Evolutionary conservation across 2,113 vertebrate species (phyloP), one percentile per base, ranked within the genome.

Genomic region (Crotalus viridis): DNA sequence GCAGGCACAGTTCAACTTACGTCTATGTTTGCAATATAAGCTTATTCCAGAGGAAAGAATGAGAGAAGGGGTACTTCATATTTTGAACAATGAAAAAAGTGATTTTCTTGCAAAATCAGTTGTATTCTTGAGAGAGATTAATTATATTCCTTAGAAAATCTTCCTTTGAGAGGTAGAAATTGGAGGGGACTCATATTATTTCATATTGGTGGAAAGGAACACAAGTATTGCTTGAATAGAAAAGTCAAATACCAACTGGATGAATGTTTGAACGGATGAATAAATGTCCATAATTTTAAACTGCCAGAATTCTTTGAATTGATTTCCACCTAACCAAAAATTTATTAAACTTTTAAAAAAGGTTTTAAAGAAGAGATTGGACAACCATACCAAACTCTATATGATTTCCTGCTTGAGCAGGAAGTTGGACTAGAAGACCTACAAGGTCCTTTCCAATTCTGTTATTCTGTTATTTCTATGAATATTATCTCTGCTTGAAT

Each of bases 241-340:
- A 81, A 81, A 39, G 2, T 39, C 33, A 33, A 39, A 39, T 81
- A 39, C 33, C 69, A 74, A 33, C 33, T 74, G n/a, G 15, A 39
- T 74, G 69, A 17, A 74, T 74, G 69, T 74, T 8, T 39, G 15
- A 17, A 74, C 5, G 2, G 17, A 74, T 9, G 26, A 48, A 55
- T 85, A 85, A 85, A 19, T 74, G 26, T 88, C 94, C 90, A 92
- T 92, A 64, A 52, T 88, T 87, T 64, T 56, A 56, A 85, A 57
- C 54, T 59, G 89, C 61, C 93, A 33, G 46, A 93, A 89, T 2
- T 1, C 0, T 2, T 21, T 86, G 26, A 91, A 92, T 94, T 93
- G 55, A 93, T 94, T 88, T 33, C 92, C 87, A 56, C 89, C 89
- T 95, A 89, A 88, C 94, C 55, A 93, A 93, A 94, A 39, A 74